Conservation (phyloP, 2,888 invertebrate species). For the Luperina testacea region DNA sequence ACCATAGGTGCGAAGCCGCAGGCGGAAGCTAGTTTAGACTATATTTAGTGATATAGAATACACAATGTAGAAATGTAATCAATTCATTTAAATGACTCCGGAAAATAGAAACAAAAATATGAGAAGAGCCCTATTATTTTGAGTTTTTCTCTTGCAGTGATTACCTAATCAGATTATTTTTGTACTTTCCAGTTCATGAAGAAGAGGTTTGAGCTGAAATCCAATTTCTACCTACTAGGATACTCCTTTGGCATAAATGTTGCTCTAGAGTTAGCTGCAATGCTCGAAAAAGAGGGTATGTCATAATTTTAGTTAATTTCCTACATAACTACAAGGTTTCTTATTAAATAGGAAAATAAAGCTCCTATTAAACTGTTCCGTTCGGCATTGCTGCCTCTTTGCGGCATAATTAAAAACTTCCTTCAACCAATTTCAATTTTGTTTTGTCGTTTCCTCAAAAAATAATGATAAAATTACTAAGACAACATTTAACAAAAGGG, state of each 20-base stretch:
- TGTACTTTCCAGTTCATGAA: conserved; percentile 66
- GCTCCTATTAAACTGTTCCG: conserved; percentile 6
- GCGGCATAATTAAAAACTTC: conserved; percentile 28
- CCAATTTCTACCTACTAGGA: conserved; percentile 73
- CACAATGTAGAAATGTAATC: neutral
- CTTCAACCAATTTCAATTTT: conserved; percentile 26
- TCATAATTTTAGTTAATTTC: conserved; percentile 45
- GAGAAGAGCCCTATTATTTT: neutral
- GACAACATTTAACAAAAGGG: conserved; percentile 36
- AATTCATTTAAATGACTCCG: neutral
- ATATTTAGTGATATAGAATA: neutral
- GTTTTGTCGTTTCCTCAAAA: conserved; percentile 18
- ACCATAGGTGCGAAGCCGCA: neutral
- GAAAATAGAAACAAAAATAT: too few relatives aligned
- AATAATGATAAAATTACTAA: conserved; percentile 34
- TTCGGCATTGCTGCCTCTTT: conserved; percentile 1
- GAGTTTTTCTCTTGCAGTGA: too few relatives aligned
- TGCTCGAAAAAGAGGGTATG: conserved; percentile 79
- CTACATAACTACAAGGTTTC: neutral
- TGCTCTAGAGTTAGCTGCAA: conserved; percentile 76
- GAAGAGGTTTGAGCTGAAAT: conserved; percentile 64
- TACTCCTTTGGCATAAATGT: conserved; percentile 78
- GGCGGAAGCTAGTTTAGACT: neutral
- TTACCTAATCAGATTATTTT: neutral
- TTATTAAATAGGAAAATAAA: conserved; percentile 6